These are phyloP conservation scores for Karalla daura DNA, from an alignment of 2,797 vertebrate genomes.

Conservation along the genomic window DNA sequence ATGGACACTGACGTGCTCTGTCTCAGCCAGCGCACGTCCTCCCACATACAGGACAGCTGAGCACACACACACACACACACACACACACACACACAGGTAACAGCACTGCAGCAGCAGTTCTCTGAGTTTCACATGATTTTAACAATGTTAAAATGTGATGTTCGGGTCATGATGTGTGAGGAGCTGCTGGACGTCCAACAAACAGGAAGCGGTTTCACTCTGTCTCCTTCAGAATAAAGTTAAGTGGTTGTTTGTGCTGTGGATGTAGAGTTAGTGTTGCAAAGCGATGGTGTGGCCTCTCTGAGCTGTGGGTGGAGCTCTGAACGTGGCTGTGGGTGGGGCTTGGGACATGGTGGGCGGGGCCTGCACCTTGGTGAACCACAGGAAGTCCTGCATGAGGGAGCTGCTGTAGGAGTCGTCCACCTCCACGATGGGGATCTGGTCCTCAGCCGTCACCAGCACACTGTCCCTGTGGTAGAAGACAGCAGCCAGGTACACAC, in stretches of 20 bases:
- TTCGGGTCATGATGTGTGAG: too few relatives aligned
- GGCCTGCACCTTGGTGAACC: conserved; percentile 96
- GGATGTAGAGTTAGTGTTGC: too few relatives aligned
- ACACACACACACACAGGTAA: background rate
- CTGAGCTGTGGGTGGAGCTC: too few relatives aligned
- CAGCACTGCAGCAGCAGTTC: background rate
- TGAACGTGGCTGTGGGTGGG: too few relatives aligned
- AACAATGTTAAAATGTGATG: too few relatives aligned
- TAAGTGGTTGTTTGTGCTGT: too few relatives aligned
- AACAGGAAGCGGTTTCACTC: too few relatives aligned
- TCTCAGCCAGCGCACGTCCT: conserved; percentile 95
- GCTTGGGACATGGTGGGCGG: too few relatives aligned
- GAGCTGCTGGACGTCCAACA: too few relatives aligned
- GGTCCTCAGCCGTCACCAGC: conserved; percentile 96
- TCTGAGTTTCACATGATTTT: too few relatives aligned
- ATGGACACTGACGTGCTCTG: conserved; percentile 91
- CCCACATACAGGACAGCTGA: conserved; percentile 98
- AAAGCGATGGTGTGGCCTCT: too few relatives aligned
- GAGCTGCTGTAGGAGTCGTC: conserved; percentile 94
- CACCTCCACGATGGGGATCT: conserved; percentile 98
- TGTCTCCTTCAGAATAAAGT: too few relatives aligned
- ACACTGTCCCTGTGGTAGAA: conserved; percentile 96
- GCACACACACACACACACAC: conserved; percentile 3
- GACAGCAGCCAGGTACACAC: conserved; percentile 93
- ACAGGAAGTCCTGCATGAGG: conserved; percentile 96